phyloP scores from a whole-genome alignment of 2,797 vertebrate species.

The Neosilurus hyrtlii region DNA sequence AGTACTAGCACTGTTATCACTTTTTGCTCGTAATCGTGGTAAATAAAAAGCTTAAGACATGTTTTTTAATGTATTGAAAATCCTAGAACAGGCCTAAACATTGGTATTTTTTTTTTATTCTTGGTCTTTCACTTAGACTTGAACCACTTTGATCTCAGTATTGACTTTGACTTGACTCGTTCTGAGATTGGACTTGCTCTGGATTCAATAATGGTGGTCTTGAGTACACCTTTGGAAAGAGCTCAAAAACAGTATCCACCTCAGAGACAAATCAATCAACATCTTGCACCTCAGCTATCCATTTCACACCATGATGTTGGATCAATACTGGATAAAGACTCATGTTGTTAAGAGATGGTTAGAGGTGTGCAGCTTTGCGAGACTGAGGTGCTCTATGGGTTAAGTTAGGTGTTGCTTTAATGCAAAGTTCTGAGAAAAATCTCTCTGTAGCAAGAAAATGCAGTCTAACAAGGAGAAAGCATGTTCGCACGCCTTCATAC shows the following conservation, averaged over 20 bases:
- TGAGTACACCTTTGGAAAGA: not conserved
- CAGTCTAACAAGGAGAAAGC: not conserved
- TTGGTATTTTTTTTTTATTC: too few relatives aligned
- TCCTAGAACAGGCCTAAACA: too few relatives aligned
- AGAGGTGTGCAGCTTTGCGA: not conserved
- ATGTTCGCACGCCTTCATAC: not conserved
- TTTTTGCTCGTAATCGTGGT: too few relatives aligned
- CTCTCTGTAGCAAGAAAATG: not conserved
- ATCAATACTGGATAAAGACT: not conserved
- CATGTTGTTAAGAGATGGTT: not conserved
- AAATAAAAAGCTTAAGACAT: too few relatives aligned
- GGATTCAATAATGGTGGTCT: too few relatives aligned
- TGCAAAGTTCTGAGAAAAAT: not conserved
- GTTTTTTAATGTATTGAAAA: too few relatives aligned
- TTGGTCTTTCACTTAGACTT: too few relatives aligned
- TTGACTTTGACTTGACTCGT: too few relatives aligned
- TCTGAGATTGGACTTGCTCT: too few relatives aligned
- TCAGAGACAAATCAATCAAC: constrained; percentile 3
- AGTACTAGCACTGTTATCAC: too few relatives aligned
- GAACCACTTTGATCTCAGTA: too few relatives aligned
- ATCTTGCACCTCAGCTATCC: not conserved
- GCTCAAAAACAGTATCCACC: not conserved
- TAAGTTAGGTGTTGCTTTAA: not conserved
- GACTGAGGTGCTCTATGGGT: not conserved
- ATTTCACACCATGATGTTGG: not conserved